Conservation (phyloP, 2,113 vertebrate genomes). For the Lamprologus sp. region DNA sequence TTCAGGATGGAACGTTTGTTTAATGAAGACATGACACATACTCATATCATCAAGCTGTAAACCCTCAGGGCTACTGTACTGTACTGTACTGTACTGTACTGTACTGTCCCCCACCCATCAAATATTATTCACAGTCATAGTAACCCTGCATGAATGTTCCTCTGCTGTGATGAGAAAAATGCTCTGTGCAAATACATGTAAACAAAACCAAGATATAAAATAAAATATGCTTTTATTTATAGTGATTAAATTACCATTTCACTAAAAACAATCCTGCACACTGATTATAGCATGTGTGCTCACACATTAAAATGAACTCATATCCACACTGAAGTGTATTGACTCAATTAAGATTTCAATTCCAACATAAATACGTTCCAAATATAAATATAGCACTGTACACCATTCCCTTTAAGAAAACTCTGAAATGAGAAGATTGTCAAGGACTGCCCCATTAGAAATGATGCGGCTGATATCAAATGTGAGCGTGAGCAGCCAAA, state of each 20-base stretch:
- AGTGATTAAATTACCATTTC: constrained; percentile 39
- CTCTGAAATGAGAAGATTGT: constrained; percentile 23
- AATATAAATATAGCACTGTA: constrained; percentile 46
- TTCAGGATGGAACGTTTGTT: too few relatives aligned
- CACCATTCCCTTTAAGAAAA: constrained; percentile 21
- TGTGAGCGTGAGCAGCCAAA: background rate
- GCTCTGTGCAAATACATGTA: background rate
- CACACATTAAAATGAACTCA: constrained; percentile 12
- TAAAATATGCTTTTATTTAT: constrained; percentile 71
- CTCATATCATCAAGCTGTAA: too few relatives aligned
- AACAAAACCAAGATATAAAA: constrained; percentile 6
- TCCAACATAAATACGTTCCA: constrained; percentile 39
- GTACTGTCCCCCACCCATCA: too few relatives aligned
- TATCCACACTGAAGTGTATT: background rate
- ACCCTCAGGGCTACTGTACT: too few relatives aligned
- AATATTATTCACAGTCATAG: background rate
- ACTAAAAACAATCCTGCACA: constrained; percentile 22
- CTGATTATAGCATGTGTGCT: background rate
- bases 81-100: too few relatives aligned
- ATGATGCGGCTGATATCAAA: background rate
- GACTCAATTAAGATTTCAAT: background rate
- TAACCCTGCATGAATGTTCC: background rate
- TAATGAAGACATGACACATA: too few relatives aligned
- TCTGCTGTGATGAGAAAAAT: background rate
- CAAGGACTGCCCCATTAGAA: background rate